Percentiles rank a stretch among this genome's conserved stretches.
Conservation (phyloP, 2,888 invertebrate species). For the Barypeithes pellucidus region DNA sequence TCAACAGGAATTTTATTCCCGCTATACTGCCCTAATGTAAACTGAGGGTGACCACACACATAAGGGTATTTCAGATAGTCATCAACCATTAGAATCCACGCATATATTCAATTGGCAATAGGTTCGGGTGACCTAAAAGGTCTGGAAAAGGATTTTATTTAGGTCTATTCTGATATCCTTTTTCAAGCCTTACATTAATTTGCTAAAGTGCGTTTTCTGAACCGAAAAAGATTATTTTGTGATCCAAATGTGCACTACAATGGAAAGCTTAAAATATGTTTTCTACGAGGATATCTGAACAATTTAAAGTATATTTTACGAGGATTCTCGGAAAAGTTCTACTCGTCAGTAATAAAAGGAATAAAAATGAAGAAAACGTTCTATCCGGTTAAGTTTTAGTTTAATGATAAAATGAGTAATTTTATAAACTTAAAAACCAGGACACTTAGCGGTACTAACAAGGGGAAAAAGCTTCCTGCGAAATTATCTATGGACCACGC, state of each 20-base stretch:
- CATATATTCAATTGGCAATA: conserved; percentile 52
- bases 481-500: no score
- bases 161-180: conserved; percentile 39
- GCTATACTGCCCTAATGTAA: conserved; percentile 29
- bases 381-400: no score
- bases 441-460: no score
- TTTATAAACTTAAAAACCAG: no score
- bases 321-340: no score
- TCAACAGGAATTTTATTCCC: conserved; percentile 35
- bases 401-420: no score
- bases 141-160: conserved; percentile 39
- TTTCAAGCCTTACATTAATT: conserved; percentile 44
- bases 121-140: conserved; percentile 39
- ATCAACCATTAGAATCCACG: conserved; percentile 51
- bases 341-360: no score
- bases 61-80: conserved; percentile 50
- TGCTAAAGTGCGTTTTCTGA: conserved; percentile 21
- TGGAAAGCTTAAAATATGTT: conserved; percentile 4
- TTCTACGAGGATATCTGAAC: background rate
- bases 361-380: no score
- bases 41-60: conserved; percentile 47
- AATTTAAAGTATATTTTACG: background rate
- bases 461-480: no score
- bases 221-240: conserved; percentile 26
- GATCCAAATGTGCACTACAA: conserved; percentile 7